Evolutionary conservation across 2,113 vertebrate genomes (phyloP).

Genomic region (Connochaetes taurinus): DNA sequence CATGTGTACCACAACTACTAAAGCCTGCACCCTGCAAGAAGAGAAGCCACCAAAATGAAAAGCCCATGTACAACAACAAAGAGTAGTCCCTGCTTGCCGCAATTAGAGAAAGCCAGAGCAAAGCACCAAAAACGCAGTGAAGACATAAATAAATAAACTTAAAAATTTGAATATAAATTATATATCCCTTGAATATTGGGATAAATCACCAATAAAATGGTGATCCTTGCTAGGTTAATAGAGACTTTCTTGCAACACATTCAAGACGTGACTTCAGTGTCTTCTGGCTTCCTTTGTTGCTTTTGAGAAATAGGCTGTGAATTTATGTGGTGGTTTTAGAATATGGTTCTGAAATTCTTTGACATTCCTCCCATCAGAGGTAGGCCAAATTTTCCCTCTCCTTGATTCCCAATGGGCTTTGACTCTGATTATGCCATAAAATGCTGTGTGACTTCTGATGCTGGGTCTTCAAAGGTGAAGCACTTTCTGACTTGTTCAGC

Average conservation of each 20-base stretch:
- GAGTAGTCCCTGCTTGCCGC: neutral
- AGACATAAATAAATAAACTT: neutral
- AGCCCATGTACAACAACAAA: neutral
- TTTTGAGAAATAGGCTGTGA: neutral
- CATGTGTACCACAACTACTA: neutral
- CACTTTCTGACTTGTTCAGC: neutral
- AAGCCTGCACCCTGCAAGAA: neutral
- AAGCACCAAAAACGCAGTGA: neutral
- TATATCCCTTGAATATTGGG: neutral
- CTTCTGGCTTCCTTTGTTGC: neutral
- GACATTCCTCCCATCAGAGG: neutral
- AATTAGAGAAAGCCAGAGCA: neutral
- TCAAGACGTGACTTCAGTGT: neutral
- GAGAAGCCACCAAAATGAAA: neutral
- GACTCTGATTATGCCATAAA: neutral
- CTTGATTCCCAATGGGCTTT: neutral
- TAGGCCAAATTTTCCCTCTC: neutral
- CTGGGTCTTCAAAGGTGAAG: neutral
- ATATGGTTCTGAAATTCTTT: neutral
- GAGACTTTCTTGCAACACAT: neutral
- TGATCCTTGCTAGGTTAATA: neutral
- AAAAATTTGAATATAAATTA: neutral
- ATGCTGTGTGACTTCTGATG: neutral
- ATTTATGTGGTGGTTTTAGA: neutral
- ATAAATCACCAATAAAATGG: neutral